Percentiles rank a stretch among this genome's conserved stretches.
Conservation (phyloP, 2,113 vertebrate genomes). For the Leptodactylus fuscus region DNA sequence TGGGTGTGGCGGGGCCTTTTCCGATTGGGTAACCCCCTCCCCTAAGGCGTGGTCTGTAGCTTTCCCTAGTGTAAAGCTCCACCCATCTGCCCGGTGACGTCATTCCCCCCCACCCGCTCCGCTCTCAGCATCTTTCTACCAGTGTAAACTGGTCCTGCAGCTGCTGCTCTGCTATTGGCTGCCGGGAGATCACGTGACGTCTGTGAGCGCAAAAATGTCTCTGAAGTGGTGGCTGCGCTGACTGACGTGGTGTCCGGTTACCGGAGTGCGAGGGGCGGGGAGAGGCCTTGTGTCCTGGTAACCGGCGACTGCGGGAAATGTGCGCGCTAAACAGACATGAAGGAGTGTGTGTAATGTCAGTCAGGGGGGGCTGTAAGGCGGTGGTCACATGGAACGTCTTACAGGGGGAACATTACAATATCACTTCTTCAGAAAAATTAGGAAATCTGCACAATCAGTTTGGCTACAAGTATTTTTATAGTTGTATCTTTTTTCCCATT, state of each 20-base stretch:
- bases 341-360: too few species aligned
- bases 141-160: conserved; percentile 3
- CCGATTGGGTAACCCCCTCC: background rate
- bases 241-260: background rate
- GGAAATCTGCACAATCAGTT: too few species aligned
- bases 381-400: too few species aligned
- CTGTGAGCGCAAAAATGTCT: background rate
- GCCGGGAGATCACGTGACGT: background rate
- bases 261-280: background rate
- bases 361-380: too few species aligned
- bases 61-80: background rate
- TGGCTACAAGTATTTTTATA: too few species aligned
- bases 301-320: too few species aligned
- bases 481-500: too few species aligned
- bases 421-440: too few species aligned
- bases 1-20: background rate
- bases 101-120: background rate
- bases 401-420: too few species aligned
- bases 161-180: background rate
- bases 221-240: background rate
- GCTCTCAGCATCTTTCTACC: background rate
- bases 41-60: background rate
- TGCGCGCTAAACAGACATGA: too few species aligned
- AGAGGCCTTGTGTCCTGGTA: too few species aligned
- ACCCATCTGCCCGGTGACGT: conserved; percentile 16